Conservation (phyloP, 2,113 vertebrate species). For the Cichladusa arquata region DNA sequence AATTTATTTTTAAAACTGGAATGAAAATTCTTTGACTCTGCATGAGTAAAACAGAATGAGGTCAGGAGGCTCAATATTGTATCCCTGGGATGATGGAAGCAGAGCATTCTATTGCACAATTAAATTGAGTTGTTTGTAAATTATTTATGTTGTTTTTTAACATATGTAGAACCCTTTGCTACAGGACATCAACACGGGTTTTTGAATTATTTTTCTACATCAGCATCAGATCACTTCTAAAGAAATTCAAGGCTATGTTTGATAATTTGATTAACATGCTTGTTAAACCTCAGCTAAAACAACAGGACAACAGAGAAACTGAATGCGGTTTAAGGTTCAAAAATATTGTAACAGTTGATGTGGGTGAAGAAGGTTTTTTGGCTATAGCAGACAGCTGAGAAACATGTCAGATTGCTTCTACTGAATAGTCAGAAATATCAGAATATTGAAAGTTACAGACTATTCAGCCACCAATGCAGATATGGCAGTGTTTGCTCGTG, state of each 20-base stretch:
- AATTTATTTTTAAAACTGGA: background rate
- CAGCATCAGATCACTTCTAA: background rate
- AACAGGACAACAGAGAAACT: background rate
- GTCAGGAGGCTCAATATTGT: background rate
- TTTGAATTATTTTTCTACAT: background rate
- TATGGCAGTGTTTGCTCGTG: background rate
- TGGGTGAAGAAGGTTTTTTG: background rate
- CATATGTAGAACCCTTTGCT: background rate
- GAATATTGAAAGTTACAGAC: background rate
- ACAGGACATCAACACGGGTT: background rate
- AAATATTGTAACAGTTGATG: background rate
- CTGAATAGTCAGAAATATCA: background rate
- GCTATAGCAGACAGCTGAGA: background rate
- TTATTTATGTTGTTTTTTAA: background rate
- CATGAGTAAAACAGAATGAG: background rate
- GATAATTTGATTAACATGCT: background rate
- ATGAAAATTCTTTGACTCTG: background rate
- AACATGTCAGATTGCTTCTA: background rate
- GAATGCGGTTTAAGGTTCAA: background rate
- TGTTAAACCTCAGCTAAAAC: background rate
- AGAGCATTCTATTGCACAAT: background rate
- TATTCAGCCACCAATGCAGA: background rate
- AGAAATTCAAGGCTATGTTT: background rate
- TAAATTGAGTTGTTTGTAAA: background rate
- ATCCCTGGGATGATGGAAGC: background rate